Conservation (phyloP, 2,888 invertebrate genomes). For the Agrochola macilenta region DNA sequence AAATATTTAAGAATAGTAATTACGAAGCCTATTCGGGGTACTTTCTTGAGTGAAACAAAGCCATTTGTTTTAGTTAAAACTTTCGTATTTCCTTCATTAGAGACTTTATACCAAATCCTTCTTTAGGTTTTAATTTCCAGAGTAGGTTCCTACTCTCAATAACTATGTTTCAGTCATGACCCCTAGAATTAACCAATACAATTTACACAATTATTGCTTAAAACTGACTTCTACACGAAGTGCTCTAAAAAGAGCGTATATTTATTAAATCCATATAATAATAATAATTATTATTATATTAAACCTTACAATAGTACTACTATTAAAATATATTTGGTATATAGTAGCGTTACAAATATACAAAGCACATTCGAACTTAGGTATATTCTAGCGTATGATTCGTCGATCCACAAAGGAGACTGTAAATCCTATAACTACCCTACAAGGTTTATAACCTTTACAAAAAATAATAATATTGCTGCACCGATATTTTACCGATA, state of each 20-base stretch:
- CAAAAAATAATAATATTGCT: conserved; percentile 78
- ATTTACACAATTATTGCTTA: conserved; percentile 65
- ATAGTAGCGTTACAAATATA: conserved; percentile 84
- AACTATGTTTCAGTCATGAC: conserved; percentile 37
- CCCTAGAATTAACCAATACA: conserved; percentile 19
- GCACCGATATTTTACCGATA: conserved; percentile 76
- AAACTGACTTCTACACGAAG: conserved; percentile 53
- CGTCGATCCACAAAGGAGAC: conserved; percentile 84
- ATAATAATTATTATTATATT: conserved; percentile 55
- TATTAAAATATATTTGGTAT: conserved; percentile 80
- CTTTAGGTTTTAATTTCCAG: not conserved
- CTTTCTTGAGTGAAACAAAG: conserved; percentile 23
- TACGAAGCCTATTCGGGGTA: conserved; percentile 26
- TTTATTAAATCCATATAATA: conserved; percentile 37
- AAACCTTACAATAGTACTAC: conserved; percentile 54
- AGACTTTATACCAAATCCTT: not conserved
- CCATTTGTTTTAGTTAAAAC: not conserved
- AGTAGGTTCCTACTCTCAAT: not conserved
- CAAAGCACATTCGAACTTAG: conserved; percentile 89
- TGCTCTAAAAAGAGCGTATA: conserved; percentile 49
- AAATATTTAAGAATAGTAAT: conserved; percentile 54
- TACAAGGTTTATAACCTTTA: conserved; percentile 83
- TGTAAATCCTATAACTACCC: conserved; percentile 70
- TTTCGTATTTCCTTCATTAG: not conserved
- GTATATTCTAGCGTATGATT: conserved; percentile 91